Evolutionary conservation across 2,888 invertebrate species (phyloP), one percentile per base, ranked within the genome.

Genomic region (Ashinkailepas kermadecensis): DNA sequence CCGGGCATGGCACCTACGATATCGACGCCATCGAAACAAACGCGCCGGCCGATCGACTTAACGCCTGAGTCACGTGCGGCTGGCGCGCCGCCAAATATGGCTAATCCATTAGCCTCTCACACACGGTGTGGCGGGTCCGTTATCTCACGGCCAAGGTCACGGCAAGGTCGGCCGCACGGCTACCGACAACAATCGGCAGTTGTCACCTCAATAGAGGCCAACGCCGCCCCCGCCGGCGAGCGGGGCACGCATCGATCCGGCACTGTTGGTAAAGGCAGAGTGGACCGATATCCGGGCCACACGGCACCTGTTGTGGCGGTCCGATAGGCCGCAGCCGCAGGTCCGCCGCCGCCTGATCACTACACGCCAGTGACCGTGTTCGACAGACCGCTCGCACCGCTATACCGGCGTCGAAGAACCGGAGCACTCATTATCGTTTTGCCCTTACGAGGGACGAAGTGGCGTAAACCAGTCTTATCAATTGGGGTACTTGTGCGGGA

Each of bases 141-240:
- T 39, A 54, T 80, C 56, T 79, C 70, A 58, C 78, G 54, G 56
- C 57, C 81, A 81, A 64, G 81, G 81, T 79, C 58, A 59, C 57
- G 11, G 81, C 81, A 81, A 18, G 23, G 12, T 39, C 10, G 25
- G 13, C 11, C 8, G 4, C 2, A 12, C 67, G 10, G 62, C 8
- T 21, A 18, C 9, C 65, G 65, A 9, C 62, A 6, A 21, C 8
- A 21, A 21, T 65, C 18, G 23, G 23, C 65, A 23, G 65, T 9
- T 12, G 23, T 10, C 65, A 23, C 23, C n/a, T 23, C 39, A 39
- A 39, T 39, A 39, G 39, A 39, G 39, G 39, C 39, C 39, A 4
- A 4, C 39, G 39, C n/a, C 23, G 23, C 18, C 65, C 65, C n/a
- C 9, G 12, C 23, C 65, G 65, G 23, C 23, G 6, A 18, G 9